Percentiles rank a stretch among this genome's conserved stretches.
Conservation (phyloP, 2,888 invertebrate genomes). For the Sphecodes monilicornis region DNA sequence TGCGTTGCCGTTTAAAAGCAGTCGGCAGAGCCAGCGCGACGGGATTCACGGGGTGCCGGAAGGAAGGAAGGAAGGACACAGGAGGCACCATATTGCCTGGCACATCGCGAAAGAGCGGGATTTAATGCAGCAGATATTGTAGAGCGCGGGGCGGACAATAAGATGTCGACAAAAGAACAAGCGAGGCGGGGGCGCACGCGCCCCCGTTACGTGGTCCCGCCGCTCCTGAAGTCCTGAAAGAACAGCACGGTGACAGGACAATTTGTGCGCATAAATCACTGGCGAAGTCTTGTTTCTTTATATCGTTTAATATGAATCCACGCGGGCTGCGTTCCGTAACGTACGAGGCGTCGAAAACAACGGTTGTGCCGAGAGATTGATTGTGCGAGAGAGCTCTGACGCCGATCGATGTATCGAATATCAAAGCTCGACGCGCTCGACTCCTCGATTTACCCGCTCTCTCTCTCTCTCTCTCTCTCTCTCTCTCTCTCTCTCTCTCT, state of each 20-base stretch:
- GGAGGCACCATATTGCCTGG: constrained; percentile 67
- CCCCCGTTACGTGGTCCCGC: constrained; percentile 35
- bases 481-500: neutral
- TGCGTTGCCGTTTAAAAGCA: constrained; percentile 33
- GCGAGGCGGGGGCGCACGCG: constrained; percentile 30
- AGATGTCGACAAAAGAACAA: constrained; percentile 69
- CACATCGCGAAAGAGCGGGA: constrained; percentile 74
- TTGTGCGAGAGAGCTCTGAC: constrained; percentile 65
- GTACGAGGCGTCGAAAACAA: constrained; percentile 76
- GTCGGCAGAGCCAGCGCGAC: constrained; percentile 13
- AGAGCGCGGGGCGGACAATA: constrained; percentile 68
- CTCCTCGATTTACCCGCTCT: neutral
- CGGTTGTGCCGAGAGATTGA: constrained; percentile 78
- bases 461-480: neutral
- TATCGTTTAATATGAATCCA: constrained; percentile 83
- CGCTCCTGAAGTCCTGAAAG: constrained; percentile 57
- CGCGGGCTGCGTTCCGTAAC: constrained; percentile 61
- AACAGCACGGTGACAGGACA: constrained; percentile 80
- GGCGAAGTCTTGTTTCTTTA: constrained; percentile 78
- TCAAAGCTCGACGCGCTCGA: constrained; percentile 4
- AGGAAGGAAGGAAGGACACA: constrained; percentile 43
- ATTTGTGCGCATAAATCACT: constrained; percentile 83
- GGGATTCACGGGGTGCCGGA: constrained; percentile 39
- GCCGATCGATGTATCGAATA: constrained; percentile 28
- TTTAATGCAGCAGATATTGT: constrained; percentile 80